Evolutionary conservation across 1,140 invertebrate genomes (phyloP).

Genomic region (Leptopilina clavipes): DNA sequence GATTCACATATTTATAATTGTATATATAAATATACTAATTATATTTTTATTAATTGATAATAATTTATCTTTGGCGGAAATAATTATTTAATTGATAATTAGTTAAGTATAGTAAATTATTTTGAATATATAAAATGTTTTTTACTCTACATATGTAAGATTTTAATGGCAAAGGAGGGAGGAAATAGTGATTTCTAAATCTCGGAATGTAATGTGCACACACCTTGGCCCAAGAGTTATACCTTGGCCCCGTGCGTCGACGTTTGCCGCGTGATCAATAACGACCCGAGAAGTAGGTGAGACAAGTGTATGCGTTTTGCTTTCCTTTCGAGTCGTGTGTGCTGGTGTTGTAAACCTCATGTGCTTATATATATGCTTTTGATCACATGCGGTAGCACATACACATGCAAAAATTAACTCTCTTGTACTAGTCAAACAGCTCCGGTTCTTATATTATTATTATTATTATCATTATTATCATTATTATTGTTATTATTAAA

Average conservation of each 20-base stretch:
- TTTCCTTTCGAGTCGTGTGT: conserved; percentile 36
- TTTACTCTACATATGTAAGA: not conserved
- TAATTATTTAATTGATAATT: too few relatives aligned
- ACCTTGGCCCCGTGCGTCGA: conserved; percentile 54
- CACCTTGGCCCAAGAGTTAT: conserved; percentile 29
- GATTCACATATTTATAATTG: too few relatives aligned
- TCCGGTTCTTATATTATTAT: not conserved
- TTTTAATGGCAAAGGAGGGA: not conserved
- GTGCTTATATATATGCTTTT: too few relatives aligned
- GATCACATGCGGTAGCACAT: too few relatives aligned
- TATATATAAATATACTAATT: too few relatives aligned
- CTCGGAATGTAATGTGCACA: conserved; percentile 21
- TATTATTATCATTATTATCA: too few relatives aligned
- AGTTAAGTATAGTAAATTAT: too few relatives aligned
- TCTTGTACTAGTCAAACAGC: too few relatives aligned
- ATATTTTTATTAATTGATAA: too few relatives aligned
- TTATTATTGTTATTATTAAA: too few relatives aligned
- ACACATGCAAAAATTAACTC: not conserved
- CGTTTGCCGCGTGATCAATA: conserved; percentile 56
- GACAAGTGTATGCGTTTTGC: conserved; percentile 47
- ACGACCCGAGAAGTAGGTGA: conserved; percentile 53
- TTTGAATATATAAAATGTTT: too few relatives aligned
- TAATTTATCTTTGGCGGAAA: too few relatives aligned
- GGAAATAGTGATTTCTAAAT: not conserved
- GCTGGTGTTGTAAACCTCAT: not conserved